Conservation (phyloP, 2,888 invertebrate genomes). For the Pristionchus exspectatus region DNA sequence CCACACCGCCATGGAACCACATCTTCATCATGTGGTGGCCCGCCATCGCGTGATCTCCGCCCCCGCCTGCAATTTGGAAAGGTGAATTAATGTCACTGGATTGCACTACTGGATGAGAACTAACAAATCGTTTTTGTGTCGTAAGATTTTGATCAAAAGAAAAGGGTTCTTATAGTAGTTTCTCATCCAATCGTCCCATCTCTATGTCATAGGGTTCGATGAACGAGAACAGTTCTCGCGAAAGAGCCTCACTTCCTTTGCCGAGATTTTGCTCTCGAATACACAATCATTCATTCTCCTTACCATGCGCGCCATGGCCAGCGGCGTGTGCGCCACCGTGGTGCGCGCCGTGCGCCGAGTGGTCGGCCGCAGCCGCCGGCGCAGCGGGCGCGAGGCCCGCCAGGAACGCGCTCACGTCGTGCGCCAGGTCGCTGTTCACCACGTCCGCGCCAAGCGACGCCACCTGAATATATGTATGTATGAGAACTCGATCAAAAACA, state of each 20-base stretch:
- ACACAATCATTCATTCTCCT: neutral
- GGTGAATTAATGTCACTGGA: too few species aligned
- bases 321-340: neutral
- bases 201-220: too few species aligned
- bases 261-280: too few species aligned
- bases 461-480: neutral
- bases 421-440: conserved; percentile 36
- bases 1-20: conserved; percentile 77
- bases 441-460: neutral
- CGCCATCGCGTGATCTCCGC: conserved; percentile 20
- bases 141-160: too few species aligned
- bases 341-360: neutral
- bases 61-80: neutral
- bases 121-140: too few species aligned
- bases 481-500: neutral
- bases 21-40: conserved; percentile 73
- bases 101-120: too few species aligned
- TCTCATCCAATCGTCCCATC: too few species aligned
- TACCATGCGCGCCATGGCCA: conserved; percentile 4
- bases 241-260: too few species aligned
- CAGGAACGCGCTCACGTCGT: conserved; percentile 43
- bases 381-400: neutral
- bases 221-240: too few species aligned
- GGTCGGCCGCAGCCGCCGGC: neutral
- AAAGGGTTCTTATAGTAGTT: too few species aligned